Evolutionary conservation across 2,888 invertebrate species (phyloP).

Genomic region (Rhamphomyia laevipes): DNA sequence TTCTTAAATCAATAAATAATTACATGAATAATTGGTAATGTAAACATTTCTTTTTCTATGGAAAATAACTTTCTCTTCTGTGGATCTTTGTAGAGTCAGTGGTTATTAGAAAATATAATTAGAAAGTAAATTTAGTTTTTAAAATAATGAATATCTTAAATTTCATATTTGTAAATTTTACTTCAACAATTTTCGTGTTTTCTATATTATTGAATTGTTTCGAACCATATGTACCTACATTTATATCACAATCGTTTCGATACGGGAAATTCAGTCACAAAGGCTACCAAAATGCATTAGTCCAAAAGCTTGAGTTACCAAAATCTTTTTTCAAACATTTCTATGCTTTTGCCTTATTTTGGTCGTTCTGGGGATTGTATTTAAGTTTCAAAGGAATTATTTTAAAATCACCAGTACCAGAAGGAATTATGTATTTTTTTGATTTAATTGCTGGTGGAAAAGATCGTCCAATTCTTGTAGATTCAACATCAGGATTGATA

Average conservation of each 20-base stretch:
- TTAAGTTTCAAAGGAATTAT: conserved; percentile 29
- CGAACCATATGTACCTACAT: conserved; percentile 53
- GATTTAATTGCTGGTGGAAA: conserved; percentile 36
- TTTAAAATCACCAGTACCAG: conserved; percentile 39
- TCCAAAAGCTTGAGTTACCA: conserved; percentile 50
- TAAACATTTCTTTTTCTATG: too few relatives aligned
- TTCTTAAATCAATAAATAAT: too few relatives aligned
- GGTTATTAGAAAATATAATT: too few relatives aligned
- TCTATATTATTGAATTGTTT: conserved; percentile 51
- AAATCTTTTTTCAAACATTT: conserved; percentile 75
- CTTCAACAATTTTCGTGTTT: conserved; percentile 38
- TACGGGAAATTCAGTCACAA: conserved; percentile 62
- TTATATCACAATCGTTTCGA: conserved; percentile 51
- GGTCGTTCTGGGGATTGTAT: conserved; percentile 35
- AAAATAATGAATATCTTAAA: conserved; percentile 13
- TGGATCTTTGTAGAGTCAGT: too few relatives aligned
- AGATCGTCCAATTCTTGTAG: conserved; percentile 29
- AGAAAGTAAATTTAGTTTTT: too few relatives aligned
- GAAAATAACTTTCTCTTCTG: too few relatives aligned
- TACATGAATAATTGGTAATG: too few relatives aligned
- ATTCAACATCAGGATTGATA: conserved; percentile 42
- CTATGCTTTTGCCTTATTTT: conserved; percentile 55
- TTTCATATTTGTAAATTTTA: conserved; percentile 28
- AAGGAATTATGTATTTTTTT: conserved; percentile 30
- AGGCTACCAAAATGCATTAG: conserved; percentile 33